Evolutionary conservation across 2,797 vertebrate genomes (phyloP), one percentile per base, ranked within the genome.

Genomic region (Lycodopsis pacificus): DNA sequence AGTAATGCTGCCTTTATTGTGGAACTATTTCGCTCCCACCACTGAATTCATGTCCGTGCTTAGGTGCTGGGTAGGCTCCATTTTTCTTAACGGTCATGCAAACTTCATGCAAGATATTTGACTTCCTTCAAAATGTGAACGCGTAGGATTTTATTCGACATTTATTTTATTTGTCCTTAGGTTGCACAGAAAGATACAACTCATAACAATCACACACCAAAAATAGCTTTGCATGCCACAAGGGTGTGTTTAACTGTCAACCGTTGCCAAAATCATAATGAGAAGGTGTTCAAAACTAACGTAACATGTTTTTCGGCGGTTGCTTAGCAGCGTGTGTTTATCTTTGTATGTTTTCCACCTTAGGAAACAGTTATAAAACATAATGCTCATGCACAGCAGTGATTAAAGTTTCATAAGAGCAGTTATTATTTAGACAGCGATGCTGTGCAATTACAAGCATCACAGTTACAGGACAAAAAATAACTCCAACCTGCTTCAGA

Each of bases 321-420:
- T 85, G 72, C 72, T 64, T 74, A 69, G 85, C 72, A 76, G 69
- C 80, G 38, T 62, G 46, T 76, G 61, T 83, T 83, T 75, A 73
- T 40, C 64, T 61, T 27, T 81, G 42, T 77, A 72, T 79, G 53
- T 70, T 49, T 65, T 77, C 59, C 72, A 22, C 7, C 4, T 54
- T 65, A 73, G 75, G 40, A 84, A 82, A 81, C 80, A 77, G 73
- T 77, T 65, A 84, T 85, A 77, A 77, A 87, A 76, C 71, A 74
- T 77, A 49, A 80, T 70, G 65, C 65, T 66, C 48, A 22, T 61
- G 38, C 71, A 82, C 58, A 77, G 80, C 27, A 42, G 76, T 83
- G 51, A 81, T 89, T 84, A 64, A 80, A 80, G 80, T 79, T 88
- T 78, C 68, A 64, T 49, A 68, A 84, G 61, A 82, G 49, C 15